These are phyloP conservation scores for Drosophila paulistorum DNA, from an alignment of 1,140 invertebrate genomes.

Conservation along the genomic window DNA sequence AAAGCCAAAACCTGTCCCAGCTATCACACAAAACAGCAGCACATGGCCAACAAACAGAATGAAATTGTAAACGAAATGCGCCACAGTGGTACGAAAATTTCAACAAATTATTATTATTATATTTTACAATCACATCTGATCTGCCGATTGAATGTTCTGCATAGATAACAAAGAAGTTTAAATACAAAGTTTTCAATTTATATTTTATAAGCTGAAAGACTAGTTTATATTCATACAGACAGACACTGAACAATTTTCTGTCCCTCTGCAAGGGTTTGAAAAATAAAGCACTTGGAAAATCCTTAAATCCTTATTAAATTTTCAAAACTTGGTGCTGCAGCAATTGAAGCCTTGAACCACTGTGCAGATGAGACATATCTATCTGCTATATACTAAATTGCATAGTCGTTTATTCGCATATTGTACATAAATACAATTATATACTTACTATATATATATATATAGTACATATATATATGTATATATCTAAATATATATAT, in stretches of 20 bases:
- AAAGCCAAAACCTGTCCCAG: background rate
- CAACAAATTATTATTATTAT: no score
- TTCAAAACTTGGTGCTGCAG: no score
- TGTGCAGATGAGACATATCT: slow-evolving; percentile 14
- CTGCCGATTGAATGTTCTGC: no score
- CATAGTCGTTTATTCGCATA: background rate
- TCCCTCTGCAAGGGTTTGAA: no score
- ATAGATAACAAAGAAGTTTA: no score
- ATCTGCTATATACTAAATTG: background rate
- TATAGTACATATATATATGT: slow-evolving; percentile 1
- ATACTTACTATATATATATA: background rate
- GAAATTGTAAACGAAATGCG: background rate
- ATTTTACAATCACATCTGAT: no score
- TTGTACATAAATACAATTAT: background rate
- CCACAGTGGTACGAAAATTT: background rate
- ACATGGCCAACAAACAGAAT: background rate
- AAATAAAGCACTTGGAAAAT: no score
- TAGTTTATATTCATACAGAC: no score
- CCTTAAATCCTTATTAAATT: no score
- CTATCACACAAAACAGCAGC: background rate
- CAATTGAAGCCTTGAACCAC: background rate
- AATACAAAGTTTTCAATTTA: no score
- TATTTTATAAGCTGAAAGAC: no score
- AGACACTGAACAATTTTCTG: no score
- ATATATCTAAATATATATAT: slow-evolving; percentile 21